Conservation (phyloP, 2,888 invertebrate genomes). For the Himalopsyche japonica region DNA sequence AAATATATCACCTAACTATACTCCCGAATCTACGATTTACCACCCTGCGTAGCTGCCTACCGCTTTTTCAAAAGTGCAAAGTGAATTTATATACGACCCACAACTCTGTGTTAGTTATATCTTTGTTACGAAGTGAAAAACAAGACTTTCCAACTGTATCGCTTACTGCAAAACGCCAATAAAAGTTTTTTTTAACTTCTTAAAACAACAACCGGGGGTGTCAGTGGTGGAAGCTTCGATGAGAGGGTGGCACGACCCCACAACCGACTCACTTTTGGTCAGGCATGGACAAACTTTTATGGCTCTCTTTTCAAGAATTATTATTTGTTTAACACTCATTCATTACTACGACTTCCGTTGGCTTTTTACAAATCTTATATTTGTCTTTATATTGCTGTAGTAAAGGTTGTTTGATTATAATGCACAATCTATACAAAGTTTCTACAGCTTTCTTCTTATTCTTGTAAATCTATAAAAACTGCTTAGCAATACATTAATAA, state of each 20-base stretch:
- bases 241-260: neutral
- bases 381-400: too few relatives aligned
- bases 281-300: neutral
- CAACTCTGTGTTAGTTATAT: neutral
- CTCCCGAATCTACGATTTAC: neutral
- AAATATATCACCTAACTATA: slow-evolving; percentile 3
- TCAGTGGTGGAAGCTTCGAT: neutral
- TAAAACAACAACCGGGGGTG: slow-evolving; percentile 1
- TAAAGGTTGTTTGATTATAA: too few relatives aligned
- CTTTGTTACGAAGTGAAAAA: neutral
- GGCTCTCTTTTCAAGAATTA: too few relatives aligned
- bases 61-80: neutral
- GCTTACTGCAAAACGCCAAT: slow-evolving; percentile 9
- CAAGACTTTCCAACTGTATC: slow-evolving; percentile 2
- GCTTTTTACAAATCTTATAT: too few relatives aligned
- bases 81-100: slow-evolving; percentile 6
- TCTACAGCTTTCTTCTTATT: too few relatives aligned
- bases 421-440: too few relatives aligned
- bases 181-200: slow-evolving; percentile 9
- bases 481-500: too few relatives aligned
- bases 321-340: too few relatives aligned
- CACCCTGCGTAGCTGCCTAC: neutral
- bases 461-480: too few relatives aligned
- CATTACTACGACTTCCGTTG: too few relatives aligned
- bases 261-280: neutral